These are phyloP conservation scores for Lobophora halterata DNA, from an alignment of 2,888 invertebrate genomes.

Conservation along the genomic window DNA sequence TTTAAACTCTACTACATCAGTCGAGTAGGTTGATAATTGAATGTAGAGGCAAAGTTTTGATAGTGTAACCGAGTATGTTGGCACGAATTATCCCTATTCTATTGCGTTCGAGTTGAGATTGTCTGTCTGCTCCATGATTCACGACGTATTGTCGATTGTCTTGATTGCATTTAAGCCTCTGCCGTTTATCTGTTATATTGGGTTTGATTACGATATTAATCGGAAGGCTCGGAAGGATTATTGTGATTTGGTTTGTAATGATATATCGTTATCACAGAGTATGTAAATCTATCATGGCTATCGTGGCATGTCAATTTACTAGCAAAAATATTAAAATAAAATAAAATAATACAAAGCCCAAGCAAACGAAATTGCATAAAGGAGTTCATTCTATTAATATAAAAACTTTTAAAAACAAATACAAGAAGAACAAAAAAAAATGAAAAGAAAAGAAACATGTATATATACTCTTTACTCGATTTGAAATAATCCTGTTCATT, in stretches of 20 bases:
- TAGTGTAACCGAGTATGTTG: conserved; percentile 34
- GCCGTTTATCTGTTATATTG: conserved; percentile 20
- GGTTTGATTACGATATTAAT: conserved; percentile 15
- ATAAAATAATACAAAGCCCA: too few relatives aligned
- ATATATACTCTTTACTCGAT: too few relatives aligned
- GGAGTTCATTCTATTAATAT: too few relatives aligned
- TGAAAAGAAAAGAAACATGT: too few relatives aligned
- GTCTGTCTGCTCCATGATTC: conserved; percentile 35
- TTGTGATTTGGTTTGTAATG: background rate
- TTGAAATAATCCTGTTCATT: too few relatives aligned
- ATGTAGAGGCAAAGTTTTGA: conserved; percentile 19
- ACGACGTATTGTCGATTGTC: conserved; percentile 32
- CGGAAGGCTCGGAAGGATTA: conserved; percentile 3
- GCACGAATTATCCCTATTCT: conserved; percentile 39
- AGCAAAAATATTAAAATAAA: too few relatives aligned
- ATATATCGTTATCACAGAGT: background rate
- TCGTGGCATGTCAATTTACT: too few relatives aligned
- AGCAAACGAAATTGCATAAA: too few relatives aligned
- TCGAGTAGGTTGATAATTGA: conserved; percentile 24
- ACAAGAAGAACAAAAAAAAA: too few relatives aligned
- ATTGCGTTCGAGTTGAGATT: conserved; percentile 30
- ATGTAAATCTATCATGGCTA: background rate
- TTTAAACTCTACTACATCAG: conserved; percentile 24
- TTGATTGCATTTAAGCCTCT: conserved; percentile 25
- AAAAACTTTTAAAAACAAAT: too few relatives aligned